These are phyloP conservation scores for Coracopsis vasa DNA, from an alignment of 2,113 vertebrate genomes.

Conservation along the genomic window DNA sequence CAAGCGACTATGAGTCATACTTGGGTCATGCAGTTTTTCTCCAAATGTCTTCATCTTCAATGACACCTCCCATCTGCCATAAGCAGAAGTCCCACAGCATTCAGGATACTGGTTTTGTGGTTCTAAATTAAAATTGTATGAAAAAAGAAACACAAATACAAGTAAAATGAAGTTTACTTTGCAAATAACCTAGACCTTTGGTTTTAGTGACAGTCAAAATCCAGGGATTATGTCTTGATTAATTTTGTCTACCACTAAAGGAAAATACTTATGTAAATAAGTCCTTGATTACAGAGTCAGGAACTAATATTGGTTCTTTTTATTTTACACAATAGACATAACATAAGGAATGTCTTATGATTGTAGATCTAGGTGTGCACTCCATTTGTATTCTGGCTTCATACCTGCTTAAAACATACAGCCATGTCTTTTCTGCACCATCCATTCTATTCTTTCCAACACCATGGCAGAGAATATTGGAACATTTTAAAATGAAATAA, in stretches of 20 bases:
- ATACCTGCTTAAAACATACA: background rate
- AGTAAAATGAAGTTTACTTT: background rate
- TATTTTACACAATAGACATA: background rate
- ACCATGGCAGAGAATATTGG: background rate
- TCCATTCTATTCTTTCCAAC: background rate
- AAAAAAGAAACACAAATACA: background rate
- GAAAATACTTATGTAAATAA: background rate
- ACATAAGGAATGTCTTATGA: background rate
- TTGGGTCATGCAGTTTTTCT: background rate
- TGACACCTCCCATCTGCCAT: background rate
- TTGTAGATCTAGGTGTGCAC: background rate
- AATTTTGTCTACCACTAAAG: background rate
- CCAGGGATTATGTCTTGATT: background rate
- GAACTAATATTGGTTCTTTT: background rate
- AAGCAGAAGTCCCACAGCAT: background rate
- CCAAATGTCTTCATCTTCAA: background rate
- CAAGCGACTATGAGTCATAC: background rate
- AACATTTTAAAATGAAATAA: background rate
- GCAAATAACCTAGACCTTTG: background rate
- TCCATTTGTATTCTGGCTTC: background rate
- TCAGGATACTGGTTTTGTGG: background rate
- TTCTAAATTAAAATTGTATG: background rate
- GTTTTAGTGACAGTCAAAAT: background rate
- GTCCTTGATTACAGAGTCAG: background rate
- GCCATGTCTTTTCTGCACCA: background rate